A percentile compares a stretch with the other conserved stretches of the same genome.
phyloP scores from a whole-genome alignment of 1,140 invertebrate species.

The Druon quercuslanigerum region DNA sequence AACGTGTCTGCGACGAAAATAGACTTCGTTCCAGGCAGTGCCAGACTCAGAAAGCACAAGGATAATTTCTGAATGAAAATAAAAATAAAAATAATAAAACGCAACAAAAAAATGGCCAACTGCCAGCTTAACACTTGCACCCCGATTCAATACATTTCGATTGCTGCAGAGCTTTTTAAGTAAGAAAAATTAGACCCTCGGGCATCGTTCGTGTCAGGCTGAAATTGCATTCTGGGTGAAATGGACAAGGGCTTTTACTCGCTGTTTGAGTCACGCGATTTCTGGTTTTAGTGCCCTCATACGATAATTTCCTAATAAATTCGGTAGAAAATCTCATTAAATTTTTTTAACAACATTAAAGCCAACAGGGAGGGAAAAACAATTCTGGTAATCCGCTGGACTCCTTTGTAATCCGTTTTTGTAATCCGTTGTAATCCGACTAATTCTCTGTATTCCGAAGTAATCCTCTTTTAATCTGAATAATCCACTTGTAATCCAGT shows the following conservation, averaged over 20 bases:
- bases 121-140: constrained; percentile 14
- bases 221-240: constrained; percentile 15
- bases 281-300: neutral
- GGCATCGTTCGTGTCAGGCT: constrained; percentile 7
- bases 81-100: neutral
- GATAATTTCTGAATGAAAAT: constrained; percentile 30
- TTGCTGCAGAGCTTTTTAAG: neutral
- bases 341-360: too few species aligned
- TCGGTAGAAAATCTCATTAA: neutral
- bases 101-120: constrained; percentile 20
- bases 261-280: neutral
- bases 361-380: too few species aligned
- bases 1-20: constrained; percentile 56
- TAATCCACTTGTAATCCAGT: too few species aligned
- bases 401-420: too few species aligned
- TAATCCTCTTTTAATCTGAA: too few species aligned
- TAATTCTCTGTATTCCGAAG: too few species aligned
- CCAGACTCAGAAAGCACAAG: constrained; percentile 29
- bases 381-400: too few species aligned
- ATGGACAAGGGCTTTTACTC: neutral
- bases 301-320: neutral
- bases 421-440: too few species aligned
- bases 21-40: constrained; percentile 47
- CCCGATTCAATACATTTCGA: constrained; percentile 26
- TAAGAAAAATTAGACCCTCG: neutral